Base-by-base conservation (phyloP, 2,113 vertebrate genomes). In the Barbus barbus region DNA sequence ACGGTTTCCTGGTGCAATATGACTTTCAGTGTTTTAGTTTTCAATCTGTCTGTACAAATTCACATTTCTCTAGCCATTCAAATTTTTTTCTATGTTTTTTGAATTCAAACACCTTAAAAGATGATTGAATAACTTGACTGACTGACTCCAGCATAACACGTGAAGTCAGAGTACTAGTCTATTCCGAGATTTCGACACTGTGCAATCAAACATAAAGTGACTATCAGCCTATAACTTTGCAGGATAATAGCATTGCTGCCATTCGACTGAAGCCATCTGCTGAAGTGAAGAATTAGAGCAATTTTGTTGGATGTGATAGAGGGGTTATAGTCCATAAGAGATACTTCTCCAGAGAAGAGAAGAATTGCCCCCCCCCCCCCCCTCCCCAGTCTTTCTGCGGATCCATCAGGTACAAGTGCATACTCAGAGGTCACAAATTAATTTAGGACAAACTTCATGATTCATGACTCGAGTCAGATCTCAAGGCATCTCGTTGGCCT, bases 221-320 rank as follows among this genome's bases (percentile, higher is more conserved):
- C 58, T 83, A 77, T 83, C 60, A 77, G 82, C 58, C 38, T 28
- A 80, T n/a, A 67, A 65, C 74, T 77, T 84, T 78, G 41, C 67
- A 41, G 51, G 53, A 80, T 79, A 84, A 79, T 58, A 41, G 65
- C 14, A 44, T 36, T 71, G 48, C 75, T 44, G 38, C 48, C 77
- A 69, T 78, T 69, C 48, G 24, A 56, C 63, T 80, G 76, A 84
- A 84, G 58, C 82, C 77, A 76, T 84, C 67, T 84, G 67, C 76
- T 84, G 48, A 80, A 84, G 83, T 84, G 76, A 84, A 71, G 83
- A 84, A 84, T 84, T 73, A 79, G 58, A 80, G 83, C 76, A 84
- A 73, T 84, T 84, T 84, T 79, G 51, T 48, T 73, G 65, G 65
- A 67, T 84, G 65, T 79, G 77, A 73, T 60, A 84, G 83, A 78